Evolutionary conservation across 2,888 invertebrate genomes (phyloP).

Genomic region (Drosophila paramelanica): DNA sequence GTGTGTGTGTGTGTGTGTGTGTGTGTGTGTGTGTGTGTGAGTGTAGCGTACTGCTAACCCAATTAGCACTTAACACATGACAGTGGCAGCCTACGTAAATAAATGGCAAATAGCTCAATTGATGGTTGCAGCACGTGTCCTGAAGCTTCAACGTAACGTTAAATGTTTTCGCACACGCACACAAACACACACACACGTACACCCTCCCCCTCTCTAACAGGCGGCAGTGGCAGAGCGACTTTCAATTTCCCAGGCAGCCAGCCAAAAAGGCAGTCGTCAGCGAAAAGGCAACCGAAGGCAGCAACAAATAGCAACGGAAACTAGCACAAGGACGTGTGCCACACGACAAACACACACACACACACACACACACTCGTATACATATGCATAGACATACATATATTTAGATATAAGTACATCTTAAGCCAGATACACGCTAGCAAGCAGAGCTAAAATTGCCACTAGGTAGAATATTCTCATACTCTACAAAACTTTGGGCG

Average conservation of each 20-base stretch:
- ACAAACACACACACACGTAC: neutral
- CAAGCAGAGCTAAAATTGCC: slow-evolving; percentile 44
- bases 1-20: neutral
- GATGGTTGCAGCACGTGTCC: slow-evolving; percentile 74
- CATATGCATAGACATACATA: neutral
- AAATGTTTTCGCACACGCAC: slow-evolving; percentile 57
- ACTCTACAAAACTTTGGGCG: slow-evolving; percentile 28
- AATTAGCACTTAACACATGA: slow-evolving; percentile 79
- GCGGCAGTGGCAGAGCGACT: slow-evolving; percentile 50
- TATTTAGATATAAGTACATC: slow-evolving; percentile 1
- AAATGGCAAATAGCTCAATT: slow-evolving; percentile 75
- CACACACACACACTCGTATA: neutral
- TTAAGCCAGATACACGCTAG: slow-evolving; percentile 19
- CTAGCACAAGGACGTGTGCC: slow-evolving; percentile 77
- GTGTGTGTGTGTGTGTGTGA: no score
- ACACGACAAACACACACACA: slow-evolving; percentile 15
- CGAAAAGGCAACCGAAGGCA: slow-evolving; percentile 60
- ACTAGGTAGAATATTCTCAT: slow-evolving; percentile 40
- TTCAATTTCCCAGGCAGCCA: slow-evolving; percentile 71
- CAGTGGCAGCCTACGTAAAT: slow-evolving; percentile 66
- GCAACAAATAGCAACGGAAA: slow-evolving; percentile 44
- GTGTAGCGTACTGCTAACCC: slow-evolving; percentile 63
- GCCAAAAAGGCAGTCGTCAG: slow-evolving; percentile 79
- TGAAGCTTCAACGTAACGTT: slow-evolving; percentile 61
- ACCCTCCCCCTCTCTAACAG: neutral